Evolutionary conservation across 2,797 vertebrate genomes (phyloP).

Genomic region (Phrynocephalus guinanensis): DNA sequence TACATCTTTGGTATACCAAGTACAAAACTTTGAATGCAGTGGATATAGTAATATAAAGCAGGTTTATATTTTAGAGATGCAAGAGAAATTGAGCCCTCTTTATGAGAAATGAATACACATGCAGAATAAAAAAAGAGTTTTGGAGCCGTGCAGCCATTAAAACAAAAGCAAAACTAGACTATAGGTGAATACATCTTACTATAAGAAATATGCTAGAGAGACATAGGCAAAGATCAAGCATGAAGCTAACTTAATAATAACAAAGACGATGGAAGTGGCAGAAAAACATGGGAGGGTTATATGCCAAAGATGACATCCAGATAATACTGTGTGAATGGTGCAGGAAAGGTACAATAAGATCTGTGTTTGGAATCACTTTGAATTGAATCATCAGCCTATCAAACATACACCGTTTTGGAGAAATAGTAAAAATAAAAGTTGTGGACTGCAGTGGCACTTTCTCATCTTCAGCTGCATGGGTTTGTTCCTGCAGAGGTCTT

Average conservation of each 20-base stretch:
- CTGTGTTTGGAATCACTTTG: neutral
- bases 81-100: neutral
- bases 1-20: neutral
- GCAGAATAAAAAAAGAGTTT: too few relatives aligned
- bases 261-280: neutral
- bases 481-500: neutral
- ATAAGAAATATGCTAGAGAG: neutral
- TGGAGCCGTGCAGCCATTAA: too few relatives aligned
- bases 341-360: neutral
- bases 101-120: neutral
- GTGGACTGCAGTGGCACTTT: neutral
- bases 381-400: neutral
- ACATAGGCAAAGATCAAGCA: neutral
- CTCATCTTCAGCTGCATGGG: neutral
- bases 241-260: neutral
- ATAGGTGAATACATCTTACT: neutral
- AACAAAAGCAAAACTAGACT: too few relatives aligned
- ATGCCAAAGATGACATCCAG: neutral
- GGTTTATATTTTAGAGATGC: neutral
- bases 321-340: neutral
- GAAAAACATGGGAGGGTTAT: neutral
- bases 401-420: neutral
- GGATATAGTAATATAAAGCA: neutral
- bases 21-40: neutral
- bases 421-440: neutral